Conservation (phyloP, 2,888 invertebrate genomes). For the Brenthis daphne region DNA sequence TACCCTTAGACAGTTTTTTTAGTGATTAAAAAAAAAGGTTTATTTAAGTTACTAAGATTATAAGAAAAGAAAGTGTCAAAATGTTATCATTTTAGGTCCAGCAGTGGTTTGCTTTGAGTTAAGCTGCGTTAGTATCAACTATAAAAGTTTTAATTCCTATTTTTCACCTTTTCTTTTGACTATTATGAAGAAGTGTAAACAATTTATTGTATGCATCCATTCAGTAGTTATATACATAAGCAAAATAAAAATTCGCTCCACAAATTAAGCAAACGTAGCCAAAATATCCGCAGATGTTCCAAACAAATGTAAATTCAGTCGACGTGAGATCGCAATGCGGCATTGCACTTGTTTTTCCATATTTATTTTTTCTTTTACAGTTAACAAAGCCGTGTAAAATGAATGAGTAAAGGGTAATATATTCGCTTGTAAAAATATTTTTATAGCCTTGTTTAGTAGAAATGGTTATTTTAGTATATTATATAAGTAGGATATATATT, state of each 20-base stretch:
- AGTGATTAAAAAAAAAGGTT: too few species aligned
- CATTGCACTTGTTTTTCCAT: slow-evolving; percentile 14
- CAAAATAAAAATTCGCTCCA: background rate
- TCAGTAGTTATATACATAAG: background rate
- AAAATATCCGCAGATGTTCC: slow-evolving; percentile 28
- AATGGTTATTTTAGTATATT: too few species aligned
- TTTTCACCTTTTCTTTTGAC: background rate
- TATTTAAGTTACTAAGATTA: too few species aligned
- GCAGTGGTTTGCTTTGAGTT: too few species aligned
- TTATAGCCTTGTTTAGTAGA: too few species aligned
- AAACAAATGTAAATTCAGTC: slow-evolving; percentile 26
- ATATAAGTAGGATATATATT: too few species aligned
- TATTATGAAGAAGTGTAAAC: background rate
- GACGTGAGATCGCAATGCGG: slow-evolving; percentile 33
- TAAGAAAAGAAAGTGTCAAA: too few species aligned
- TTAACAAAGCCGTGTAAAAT: slow-evolving; percentile 16
- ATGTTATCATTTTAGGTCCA: too few species aligned
- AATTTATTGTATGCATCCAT: background rate
- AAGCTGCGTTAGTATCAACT: too few species aligned
- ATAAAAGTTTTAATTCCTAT: too few species aligned
- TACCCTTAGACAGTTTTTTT: too few species aligned
- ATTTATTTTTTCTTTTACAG: slow-evolving; percentile 12
- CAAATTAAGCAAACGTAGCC: slow-evolving; percentile 23
- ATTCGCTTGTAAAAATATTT: too few species aligned
- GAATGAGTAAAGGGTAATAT: slow-evolving; percentile 1